Evolutionary conservation across 1,140 invertebrate species (phyloP).

Genomic region (Pachyrhynchus sulphureomaculatus): DNA sequence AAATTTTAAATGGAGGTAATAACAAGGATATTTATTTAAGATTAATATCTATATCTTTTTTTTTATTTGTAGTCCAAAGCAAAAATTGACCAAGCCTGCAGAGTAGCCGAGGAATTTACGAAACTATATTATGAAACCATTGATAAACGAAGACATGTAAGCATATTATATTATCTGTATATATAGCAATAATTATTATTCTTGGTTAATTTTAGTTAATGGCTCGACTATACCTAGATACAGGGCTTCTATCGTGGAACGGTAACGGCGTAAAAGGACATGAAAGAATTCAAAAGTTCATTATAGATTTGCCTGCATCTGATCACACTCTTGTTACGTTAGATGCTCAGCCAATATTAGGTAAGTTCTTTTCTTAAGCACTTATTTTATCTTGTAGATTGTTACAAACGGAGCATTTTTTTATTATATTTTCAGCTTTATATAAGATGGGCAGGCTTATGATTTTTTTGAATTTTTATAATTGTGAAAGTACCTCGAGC

Average conservation of each 20-base stretch:
- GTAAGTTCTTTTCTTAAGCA: conserved; percentile 54
- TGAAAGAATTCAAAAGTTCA: conserved; percentile 77
- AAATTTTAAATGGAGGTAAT: too few species aligned
- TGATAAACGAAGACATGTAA: conserved; percentile 78
- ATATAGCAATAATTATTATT: not conserved
- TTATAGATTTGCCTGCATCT: conserved; percentile 70
- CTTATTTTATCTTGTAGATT: too few species aligned
- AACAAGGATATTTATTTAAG: too few species aligned
- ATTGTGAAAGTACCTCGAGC: too few species aligned
- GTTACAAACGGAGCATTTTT: too few species aligned
- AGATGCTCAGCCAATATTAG: conserved; percentile 76
- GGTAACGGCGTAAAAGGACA: conserved; percentile 74
- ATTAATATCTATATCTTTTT: too few species aligned
- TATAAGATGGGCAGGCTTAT: too few species aligned
- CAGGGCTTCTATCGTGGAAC: conserved; percentile 81
- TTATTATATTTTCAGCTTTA: too few species aligned
- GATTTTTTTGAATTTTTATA: too few species aligned
- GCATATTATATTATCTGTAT: conserved; percentile 43
- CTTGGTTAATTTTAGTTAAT: conserved; percentile 61
- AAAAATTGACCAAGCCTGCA: conserved; percentile 72
- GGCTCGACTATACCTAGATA: conserved; percentile 75
- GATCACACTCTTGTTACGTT: conserved; percentile 69
- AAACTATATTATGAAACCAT: conserved; percentile 80
- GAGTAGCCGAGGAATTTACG: conserved; percentile 78
- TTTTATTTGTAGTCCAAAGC: conserved; percentile 36